phyloP scores from a whole-genome alignment of 1,140 invertebrate species.

The Drosophila neocordata region DNA sequence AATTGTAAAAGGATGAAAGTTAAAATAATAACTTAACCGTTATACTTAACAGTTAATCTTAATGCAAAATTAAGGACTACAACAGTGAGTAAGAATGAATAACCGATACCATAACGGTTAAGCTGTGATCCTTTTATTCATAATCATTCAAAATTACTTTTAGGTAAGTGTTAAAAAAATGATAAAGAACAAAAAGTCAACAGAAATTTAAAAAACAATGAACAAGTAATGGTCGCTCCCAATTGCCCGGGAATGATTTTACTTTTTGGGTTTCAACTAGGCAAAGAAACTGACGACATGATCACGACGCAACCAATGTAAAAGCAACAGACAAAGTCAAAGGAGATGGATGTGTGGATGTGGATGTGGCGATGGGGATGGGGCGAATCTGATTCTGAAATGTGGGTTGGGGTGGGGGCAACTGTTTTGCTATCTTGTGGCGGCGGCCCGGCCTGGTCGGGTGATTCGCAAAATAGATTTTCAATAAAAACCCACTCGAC shows the following conservation, averaged over 20 bases:
- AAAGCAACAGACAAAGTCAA: conserved; percentile 29
- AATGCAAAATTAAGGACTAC: too few species aligned
- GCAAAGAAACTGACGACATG: conserved; percentile 39
- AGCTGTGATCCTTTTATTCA: too few species aligned
- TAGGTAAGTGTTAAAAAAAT: too few species aligned
- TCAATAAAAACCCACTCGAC: conserved; percentile 77
- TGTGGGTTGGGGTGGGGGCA: neutral
- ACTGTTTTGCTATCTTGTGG: conserved; percentile 10
- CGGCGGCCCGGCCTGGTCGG: conserved; percentile 33
- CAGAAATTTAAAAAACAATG: conserved; percentile 27
- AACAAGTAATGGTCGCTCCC: conserved; percentile 31
- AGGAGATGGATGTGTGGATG: conserved; percentile 4
- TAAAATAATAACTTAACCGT: too few species aligned
- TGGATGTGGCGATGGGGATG: neutral
- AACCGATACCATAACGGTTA: too few species aligned
- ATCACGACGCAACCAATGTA: conserved; percentile 61
- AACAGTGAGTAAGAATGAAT: too few species aligned
- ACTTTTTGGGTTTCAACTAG: conserved; percentile 22
- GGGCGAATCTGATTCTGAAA: too few species aligned
- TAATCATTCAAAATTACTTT: too few species aligned
- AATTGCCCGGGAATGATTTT: conserved; percentile 41
- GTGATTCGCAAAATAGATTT: conserved; percentile 74
- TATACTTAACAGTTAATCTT: too few species aligned
- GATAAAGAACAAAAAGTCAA: neutral
- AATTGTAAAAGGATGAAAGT: too few species aligned